Base-by-base conservation (phyloP, 2,113 vertebrate species). In the Neoarius graeffei region DNA sequence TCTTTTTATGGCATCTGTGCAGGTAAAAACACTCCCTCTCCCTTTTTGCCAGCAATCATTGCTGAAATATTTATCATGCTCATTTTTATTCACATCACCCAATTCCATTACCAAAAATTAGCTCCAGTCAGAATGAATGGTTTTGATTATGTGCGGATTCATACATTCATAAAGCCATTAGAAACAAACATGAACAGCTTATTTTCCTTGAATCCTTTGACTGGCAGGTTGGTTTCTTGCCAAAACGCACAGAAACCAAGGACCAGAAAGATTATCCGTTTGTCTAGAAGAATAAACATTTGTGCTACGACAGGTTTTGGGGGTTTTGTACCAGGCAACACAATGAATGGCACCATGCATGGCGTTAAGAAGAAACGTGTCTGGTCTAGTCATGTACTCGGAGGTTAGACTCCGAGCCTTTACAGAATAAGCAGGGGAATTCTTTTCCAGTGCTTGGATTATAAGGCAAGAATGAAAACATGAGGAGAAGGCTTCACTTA, bases 371-470 rank as follows among this genome's bases (percentile, higher is more conserved):
- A 83, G n/a, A 64, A 88, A 66, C 86, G 48, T 66, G 86, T 88
- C 81, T 88, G 71, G 62, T 84, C 86, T 84, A 62, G 86, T 88
- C 50, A n/a, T 35, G 62, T 14, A 15, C 17, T 84, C 30, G 60
- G 25, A 35, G 81, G 69, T 84, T 84, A 76, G 81, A 52, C 59
- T 83, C n/a, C 42, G 50, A 66, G 42, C 14, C 59, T 66, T 74
- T n/a, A 80, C 48, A 35, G n/a, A 74, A 30, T 64, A 87, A 83
- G 50, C 57, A 76, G 59, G 71, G 48, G 20, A 77, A 52, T 74
- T 84, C 59, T 56, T 13, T 25, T 57, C 81, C 54, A 83, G 71
- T n/a, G 30, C 80, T 84, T 56, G 57, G 3, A 83, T 83, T 76
- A 64, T 83, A 52, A 42, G 20, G 19, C 54, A 25, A 57, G 66